Conservation (phyloP, 2,113 vertebrate genomes). For the Vidua macroura region DNA sequence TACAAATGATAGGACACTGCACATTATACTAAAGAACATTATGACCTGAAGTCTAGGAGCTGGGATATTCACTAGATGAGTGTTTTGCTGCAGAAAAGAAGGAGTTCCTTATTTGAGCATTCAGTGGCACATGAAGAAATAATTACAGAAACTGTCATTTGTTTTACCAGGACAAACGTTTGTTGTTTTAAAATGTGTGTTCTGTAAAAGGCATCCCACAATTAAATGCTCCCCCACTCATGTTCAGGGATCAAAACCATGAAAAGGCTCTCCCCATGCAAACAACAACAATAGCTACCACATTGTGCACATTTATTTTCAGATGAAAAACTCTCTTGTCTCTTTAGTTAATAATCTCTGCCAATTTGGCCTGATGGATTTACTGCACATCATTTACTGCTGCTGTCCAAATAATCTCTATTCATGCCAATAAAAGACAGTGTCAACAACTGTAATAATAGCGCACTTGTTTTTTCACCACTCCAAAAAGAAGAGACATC, state of each 20-base stretch:
- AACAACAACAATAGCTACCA: conserved; percentile 38
- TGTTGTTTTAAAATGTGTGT: conserved; percentile 12
- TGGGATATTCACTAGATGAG: neutral
- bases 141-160: conserved; percentile 13
- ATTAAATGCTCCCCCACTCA: conserved; percentile 10
- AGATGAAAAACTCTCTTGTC: conserved; percentile 42
- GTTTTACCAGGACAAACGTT: conserved; percentile 9
- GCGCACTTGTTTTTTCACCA: conserved; percentile 6
- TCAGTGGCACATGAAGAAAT: neutral
- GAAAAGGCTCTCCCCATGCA: neutral
- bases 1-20: neutral
- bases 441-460: conserved; percentile 55
- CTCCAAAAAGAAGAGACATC: conserved; percentile 49
- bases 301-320: conserved; percentile 17
- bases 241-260: neutral
- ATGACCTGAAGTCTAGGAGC: neutral
- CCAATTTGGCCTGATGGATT: conserved; percentile 53
- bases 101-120: neutral
- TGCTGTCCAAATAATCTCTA: conserved; percentile 54
- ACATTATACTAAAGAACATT: neutral
- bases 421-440: conserved; percentile 33
- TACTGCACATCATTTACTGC: conserved; percentile 35
- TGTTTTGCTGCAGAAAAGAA: conserved; percentile 1
- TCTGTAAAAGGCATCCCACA: neutral
- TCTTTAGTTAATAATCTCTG: conserved; percentile 29